Evolutionary conservation across 2,797 vertebrate genomes (phyloP), one percentile per base, ranked within the genome.

Genomic region (Selene dorsalis): DNA sequence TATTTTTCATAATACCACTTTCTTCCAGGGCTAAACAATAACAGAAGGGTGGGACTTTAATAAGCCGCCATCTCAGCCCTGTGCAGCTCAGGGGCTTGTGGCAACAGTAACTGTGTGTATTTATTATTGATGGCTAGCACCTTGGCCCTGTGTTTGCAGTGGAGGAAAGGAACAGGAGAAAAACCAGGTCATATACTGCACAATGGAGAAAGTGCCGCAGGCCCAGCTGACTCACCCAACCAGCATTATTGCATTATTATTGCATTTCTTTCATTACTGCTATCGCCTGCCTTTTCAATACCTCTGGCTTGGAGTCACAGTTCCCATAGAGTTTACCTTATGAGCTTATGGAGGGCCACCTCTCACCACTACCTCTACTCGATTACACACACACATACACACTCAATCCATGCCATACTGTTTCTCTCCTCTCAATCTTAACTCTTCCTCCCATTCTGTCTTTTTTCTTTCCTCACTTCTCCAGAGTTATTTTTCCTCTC

Each of bases 221-320:
- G 94, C 88, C 89, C 80, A 77, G 88, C 93, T 93, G 93, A 93
- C 88, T 94, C 90, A 92, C 89, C 91, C 88, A 82, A 91, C 82
- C 93, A 90, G 80, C 86, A 87, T 93, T 94, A 95, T 95, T 93
- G 90, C 93, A 88, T 92, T 93, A 92, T 91, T 91, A 92, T 93
- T 94, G 91, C 90, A 88, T 93, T 94, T 93, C 90, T 94, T 94
- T 94, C 92, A 93, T 94, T 93, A 94, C 89, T 87, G 89, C 91
- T 88, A 89, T 92, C 84, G 81, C 82, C 87, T 87, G 83, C 79
- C 88, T 87, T 90, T 88, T 89, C 87, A 85, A 83, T 87, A 88
- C 89, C 86, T 87, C 76, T 88, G 86, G 82, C 82, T 86, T 64
- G 77, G 72, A 90, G 90, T 88, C 86, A 75, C 85, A 80, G 83